phyloP scores from a whole-genome alignment of 2,113 vertebrate genomes.

The Lepus americanus region DNA sequence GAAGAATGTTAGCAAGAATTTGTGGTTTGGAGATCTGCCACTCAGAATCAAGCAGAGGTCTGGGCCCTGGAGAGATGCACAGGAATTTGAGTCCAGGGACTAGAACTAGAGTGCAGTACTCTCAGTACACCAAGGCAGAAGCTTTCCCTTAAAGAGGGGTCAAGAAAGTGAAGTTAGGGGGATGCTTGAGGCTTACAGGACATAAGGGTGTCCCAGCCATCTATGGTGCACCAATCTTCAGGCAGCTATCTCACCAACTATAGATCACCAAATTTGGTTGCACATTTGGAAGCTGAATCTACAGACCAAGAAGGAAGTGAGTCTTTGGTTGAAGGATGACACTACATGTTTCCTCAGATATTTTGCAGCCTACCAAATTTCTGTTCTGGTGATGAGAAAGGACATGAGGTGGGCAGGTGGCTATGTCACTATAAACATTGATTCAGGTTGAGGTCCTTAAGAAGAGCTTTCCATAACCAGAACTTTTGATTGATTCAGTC shows the following conservation, averaged over 20 bases:
- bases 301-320: neutral
- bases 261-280: neutral
- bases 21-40: neutral
- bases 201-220: fast-evolving
- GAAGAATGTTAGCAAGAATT: neutral
- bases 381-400: neutral
- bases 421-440: neutral
- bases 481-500: neutral
- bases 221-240: neutral
- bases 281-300: neutral
- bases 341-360: neutral
- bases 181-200: neutral
- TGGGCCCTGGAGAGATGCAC: neutral
- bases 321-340: neutral
- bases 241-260: fast-evolving
- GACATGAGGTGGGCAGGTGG: neutral
- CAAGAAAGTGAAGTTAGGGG: neutral
- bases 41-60: neutral
- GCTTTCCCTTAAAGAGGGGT: neutral
- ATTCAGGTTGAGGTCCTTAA: neutral
- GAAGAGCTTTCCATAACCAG: neutral
- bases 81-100: neutral
- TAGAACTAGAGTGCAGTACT: too few species aligned
- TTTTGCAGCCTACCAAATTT: neutral
- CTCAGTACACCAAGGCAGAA: neutral